Conservation (phyloP, 2,113 vertebrate species). For the Paramormyrops kingsleyae region DNA sequence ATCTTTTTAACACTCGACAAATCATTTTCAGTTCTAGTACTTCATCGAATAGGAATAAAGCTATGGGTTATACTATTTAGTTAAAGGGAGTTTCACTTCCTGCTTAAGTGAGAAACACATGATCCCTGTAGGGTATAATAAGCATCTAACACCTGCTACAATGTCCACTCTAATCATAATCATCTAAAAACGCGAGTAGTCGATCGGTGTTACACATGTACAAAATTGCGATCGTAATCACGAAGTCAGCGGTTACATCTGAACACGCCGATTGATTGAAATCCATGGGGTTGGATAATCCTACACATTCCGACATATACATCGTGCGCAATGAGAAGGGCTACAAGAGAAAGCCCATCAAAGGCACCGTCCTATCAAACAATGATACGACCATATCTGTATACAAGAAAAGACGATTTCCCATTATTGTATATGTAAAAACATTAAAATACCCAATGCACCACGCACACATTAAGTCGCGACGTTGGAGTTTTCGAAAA, state of each 20-base stretch:
- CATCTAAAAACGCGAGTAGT: not conserved
- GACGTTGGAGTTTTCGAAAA: not conserved
- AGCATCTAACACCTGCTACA: not conserved
- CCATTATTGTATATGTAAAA: not conserved
- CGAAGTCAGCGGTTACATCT: not conserved
- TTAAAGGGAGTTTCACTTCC: conserved; percentile 1
- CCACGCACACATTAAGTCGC: not conserved
- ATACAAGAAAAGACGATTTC: not conserved
- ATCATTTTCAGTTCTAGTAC: not conserved
- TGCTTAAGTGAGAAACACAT: not conserved
- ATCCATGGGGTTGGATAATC: not conserved
- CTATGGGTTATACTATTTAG: not conserved
- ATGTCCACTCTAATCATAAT: not conserved
- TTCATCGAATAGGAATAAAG: not conserved
- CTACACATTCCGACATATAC: not conserved
- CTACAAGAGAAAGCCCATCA: too few relatives aligned
- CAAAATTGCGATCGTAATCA: not conserved
- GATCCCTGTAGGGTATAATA: not conserved
- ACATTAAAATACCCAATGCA: not conserved
- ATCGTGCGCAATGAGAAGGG: not conserved
- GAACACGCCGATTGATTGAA: not conserved
- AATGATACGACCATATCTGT: not conserved
- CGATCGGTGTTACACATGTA: not conserved
- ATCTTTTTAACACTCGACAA: not conserved
- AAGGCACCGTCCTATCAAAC: not conserved